Base-by-base conservation (phyloP, 2,888 invertebrate species). In the Hipparchia sbordonii region DNA sequence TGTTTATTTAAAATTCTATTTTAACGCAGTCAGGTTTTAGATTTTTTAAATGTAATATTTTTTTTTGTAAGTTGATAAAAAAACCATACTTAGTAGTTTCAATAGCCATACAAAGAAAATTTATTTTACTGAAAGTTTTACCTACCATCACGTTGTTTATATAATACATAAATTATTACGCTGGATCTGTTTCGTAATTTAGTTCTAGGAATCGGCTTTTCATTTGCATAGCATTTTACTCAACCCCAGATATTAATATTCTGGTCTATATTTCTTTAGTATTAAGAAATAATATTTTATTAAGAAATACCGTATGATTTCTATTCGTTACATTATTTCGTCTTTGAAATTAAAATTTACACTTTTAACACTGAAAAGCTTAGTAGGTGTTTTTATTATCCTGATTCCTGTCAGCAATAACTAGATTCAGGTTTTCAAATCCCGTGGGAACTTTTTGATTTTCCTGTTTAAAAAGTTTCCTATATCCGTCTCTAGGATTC, bases 181-280 rank as follows among this genome's bases (percentile, higher is more conserved):
- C 33, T 51, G 23, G 13, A 65, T 65, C 61, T n/a, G 8, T 62
- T 62, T 3, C 46, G 33, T 59, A 59, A 65, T 52, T 65, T 33
- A 52, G 33, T 65, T 51, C 63, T 23, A 12, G 23, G 33, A 65
- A 52, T 65, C 63, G 23, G 51, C 51, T 56, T 67, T 57, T 54
- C 67, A 67, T 56, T 67, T 46, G 13, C 67, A 67, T 67, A 67
- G 56, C 56, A 54, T 45, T 66, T 56, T 66, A 56, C 66, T n/a
- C 54, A 45, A n/a, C 66, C n/a, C 66, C n/a, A 54, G 66, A 45
- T 67, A 67, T 67, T 67, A 56, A 67, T 56, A 67, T 67, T 67
- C 45, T 46, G 13, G 13, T 67, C 56, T 56, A 67, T 13, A 46
- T 67, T 46, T 56, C 54, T 56, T 13, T 45, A 56, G 8, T 52